Base-by-base conservation (phyloP, 2,113 vertebrate species). In the Cyanoliseus patagonus region DNA sequence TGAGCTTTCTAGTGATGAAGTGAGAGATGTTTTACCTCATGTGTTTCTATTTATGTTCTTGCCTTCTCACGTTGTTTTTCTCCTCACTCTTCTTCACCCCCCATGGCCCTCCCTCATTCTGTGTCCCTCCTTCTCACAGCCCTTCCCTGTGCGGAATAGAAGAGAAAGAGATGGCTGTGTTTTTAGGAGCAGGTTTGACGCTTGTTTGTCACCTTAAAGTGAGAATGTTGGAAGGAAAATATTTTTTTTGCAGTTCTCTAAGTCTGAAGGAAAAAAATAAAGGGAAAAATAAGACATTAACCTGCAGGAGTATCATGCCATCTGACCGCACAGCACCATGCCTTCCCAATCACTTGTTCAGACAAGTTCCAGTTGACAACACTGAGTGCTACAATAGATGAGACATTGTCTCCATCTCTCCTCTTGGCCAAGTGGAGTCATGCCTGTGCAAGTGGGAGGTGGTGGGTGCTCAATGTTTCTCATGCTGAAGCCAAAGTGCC, bases 1-100 rank as follows among this genome's bases (percentile, higher is more conserved):
- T 90, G 89, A 70, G 53, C 24, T 78, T 28, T 30, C 28, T 64
- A 27, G 64, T 72, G 92, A n/a, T 68, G 52, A 87, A 81, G 31
- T 14, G 42, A 92, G 51, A 14, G 25, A 33, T 89, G 66, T 23
- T 82, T 87, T 75, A 46, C 20, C 37, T 92, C 83, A 49, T 41
- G 51, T 81, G 61, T 78, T 94, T 82, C 84, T 84, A 4, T 89
- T 91, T 92, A 81, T 88, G 86, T 86, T 64, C 66, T 89, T 89
- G 28, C 46, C 11, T 91, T 92, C 81, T 82, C 51, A 63, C 51
- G 10, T 37, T 70, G 53, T 83, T 49, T 74, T 89, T 44, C 53
- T 91, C 37, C 33, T 74, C 72, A 25, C n/a, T 18, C 24, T 80
- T 84, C 41, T 78, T 70, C 1, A 0, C 31, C 1, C 1, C 28